phyloP scores from a whole-genome alignment of 1,140 invertebrate species.

The Gonatopus flavifemur region DNA sequence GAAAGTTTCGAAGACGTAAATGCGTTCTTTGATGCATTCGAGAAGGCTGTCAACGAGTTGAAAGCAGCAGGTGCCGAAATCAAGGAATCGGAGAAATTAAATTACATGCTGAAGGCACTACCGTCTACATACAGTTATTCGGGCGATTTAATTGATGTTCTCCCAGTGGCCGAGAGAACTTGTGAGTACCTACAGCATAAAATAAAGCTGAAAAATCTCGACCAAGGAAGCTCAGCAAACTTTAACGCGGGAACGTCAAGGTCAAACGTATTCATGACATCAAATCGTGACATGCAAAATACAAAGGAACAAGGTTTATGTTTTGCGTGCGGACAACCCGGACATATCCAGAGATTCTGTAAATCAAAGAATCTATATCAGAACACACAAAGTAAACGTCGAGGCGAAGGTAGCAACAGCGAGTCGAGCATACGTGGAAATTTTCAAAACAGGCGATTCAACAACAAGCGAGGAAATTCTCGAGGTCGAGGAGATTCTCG shows the following conservation, averaged over 20 bases:
- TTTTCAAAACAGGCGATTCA: too few species aligned
- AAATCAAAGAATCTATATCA: too few species aligned
- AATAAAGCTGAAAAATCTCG: slow-evolving; percentile 2
- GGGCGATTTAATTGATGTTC: slow-evolving; percentile 8
- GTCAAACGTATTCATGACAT: too few species aligned
- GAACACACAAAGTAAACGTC: background rate
- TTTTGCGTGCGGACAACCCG: background rate
- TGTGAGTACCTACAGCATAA: slow-evolving; percentile 3
- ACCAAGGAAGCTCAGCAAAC: background rate
- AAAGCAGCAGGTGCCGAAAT: too few species aligned
- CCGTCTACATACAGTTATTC: background rate
- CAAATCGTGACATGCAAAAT: too few species aligned
- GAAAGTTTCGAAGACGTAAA: slow-evolving; percentile 13
- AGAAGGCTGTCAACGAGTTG: too few species aligned
- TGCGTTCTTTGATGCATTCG: slow-evolving; percentile 32
- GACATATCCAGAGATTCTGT: slow-evolving; percentile 3
- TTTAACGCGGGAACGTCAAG: too few species aligned
- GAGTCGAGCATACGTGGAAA: background rate
- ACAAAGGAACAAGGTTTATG: too few species aligned
- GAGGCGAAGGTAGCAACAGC: background rate
- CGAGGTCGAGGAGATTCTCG: too few species aligned
- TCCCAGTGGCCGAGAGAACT: slow-evolving; percentile 1
- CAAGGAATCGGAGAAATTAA: too few species aligned
- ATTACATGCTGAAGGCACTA: slow-evolving; percentile 17
- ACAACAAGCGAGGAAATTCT: background rate